Conservation (phyloP, 2,113 vertebrate species). For the Jaculus jaculus region DNA sequence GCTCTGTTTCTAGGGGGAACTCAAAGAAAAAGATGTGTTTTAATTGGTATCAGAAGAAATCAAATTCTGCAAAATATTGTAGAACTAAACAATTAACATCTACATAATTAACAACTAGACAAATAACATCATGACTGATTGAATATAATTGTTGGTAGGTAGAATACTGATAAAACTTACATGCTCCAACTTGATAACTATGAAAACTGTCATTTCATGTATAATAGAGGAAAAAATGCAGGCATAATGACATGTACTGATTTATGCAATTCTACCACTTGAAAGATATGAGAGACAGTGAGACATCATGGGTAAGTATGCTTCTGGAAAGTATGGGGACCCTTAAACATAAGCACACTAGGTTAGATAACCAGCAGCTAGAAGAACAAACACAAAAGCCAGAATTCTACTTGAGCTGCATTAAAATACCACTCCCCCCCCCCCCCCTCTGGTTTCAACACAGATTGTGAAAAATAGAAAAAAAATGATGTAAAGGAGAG, state of each 20-base stretch:
- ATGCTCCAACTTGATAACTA: background rate
- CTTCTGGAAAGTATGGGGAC: background rate
- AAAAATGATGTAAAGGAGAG: background rate
- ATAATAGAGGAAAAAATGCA: background rate
- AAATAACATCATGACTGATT: no score
- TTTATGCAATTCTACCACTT: background rate
- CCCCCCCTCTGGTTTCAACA: background rate
- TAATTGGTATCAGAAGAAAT: background rate
- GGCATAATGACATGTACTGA: background rate
- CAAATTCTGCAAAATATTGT: background rate
- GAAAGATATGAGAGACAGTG: background rate
- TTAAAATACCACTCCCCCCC: background rate
- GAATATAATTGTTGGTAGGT: no score
- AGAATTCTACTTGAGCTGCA: background rate
- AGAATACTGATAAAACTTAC: background rate
- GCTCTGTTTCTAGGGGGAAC: background rate
- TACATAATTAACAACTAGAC: no score
- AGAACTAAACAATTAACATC: background rate
- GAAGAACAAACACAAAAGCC: background rate
- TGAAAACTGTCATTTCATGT: background rate
- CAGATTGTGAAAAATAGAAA: background rate
- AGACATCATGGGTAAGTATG: background rate
- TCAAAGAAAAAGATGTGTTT: background rate
- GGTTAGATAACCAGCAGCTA: background rate
- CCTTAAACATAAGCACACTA: background rate